Conservation (phyloP, 2,888 invertebrate species). For the Schrankia costaestrigalis region DNA sequence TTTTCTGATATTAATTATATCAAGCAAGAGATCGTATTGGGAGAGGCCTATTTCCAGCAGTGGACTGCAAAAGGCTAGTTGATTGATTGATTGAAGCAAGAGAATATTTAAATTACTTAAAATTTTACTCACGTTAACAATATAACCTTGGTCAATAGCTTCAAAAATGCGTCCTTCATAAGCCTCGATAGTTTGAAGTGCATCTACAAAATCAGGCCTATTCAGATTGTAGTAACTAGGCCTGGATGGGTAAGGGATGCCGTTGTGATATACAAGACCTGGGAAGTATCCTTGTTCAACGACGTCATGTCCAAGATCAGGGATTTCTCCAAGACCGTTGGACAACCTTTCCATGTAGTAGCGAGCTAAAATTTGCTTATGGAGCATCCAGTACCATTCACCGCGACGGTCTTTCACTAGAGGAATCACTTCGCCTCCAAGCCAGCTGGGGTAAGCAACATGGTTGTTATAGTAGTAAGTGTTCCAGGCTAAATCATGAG, state of each 20-base stretch:
- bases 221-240: conserved; percentile 78
- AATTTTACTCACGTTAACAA: conserved; percentile 55
- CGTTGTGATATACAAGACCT: conserved; percentile 83
- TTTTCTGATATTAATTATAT: neutral
- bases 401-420: conserved; percentile 81
- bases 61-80: too few species aligned
- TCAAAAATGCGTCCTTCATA: conserved; percentile 80
- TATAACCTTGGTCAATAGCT: conserved; percentile 81
- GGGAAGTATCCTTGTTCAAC: conserved; percentile 83
- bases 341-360: conserved; percentile 89
- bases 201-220: conserved; percentile 62
- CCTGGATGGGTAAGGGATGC: conserved; percentile 83
- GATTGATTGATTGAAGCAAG: too few species aligned
- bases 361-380: conserved; percentile 85
- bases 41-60: too few species aligned
- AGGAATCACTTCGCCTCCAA: conserved; percentile 77
- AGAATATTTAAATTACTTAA: neutral
- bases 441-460: conserved; percentile 83
- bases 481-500: conserved; percentile 86
- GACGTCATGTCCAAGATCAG: conserved; percentile 75
- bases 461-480: conserved; percentile 82
- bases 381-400: conserved; percentile 79
- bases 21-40: neutral
- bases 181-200: conserved; percentile 65
- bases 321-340: conserved; percentile 84